Conservation (phyloP, 2,797 vertebrate species). For the Sebastes minor region DNA sequence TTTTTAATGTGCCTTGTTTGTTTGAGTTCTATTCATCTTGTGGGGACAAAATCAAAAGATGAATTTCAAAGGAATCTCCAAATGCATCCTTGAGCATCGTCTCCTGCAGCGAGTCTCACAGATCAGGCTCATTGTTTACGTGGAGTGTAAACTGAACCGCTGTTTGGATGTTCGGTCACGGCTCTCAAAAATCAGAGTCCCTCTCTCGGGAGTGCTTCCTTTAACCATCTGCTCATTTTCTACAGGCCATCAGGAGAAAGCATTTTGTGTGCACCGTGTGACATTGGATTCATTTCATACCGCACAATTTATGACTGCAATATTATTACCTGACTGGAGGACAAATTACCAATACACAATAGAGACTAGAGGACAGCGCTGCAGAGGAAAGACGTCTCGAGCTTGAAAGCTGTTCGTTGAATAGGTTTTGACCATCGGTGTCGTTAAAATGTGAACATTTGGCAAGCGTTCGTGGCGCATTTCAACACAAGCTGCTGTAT, state of each 20-base stretch:
- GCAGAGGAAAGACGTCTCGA: neutral
- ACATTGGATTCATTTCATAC: conserved; percentile 15
- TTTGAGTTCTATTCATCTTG: conserved; percentile 17
- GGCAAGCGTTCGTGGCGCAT: neutral
- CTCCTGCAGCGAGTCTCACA: neutral
- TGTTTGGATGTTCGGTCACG: neutral
- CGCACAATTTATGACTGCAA: conserved; percentile 13
- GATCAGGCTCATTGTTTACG: neutral
- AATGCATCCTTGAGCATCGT: conserved; percentile 14
- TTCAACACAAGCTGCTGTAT: neutral
- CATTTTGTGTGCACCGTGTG: neutral
- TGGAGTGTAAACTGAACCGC: neutral
- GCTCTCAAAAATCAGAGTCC: neutral
- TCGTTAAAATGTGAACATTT: neutral
- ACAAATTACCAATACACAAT: neutral
- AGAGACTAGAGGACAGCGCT: neutral
- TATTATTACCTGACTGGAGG: conserved; percentile 7
- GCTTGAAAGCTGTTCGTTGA: neutral
- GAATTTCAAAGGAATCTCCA: conserved; percentile 17
- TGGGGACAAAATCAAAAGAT: conserved; percentile 15
- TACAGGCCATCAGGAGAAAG: neutral
- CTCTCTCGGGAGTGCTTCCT: conserved; percentile 1
- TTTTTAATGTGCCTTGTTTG: conserved; percentile 7
- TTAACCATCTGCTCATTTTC: conserved; percentile 32
- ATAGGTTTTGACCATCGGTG: neutral